These are phyloP conservation scores for Zaprionus tsacasi DNA, from an alignment of 1,140 invertebrate species.

Conservation along the genomic window DNA sequence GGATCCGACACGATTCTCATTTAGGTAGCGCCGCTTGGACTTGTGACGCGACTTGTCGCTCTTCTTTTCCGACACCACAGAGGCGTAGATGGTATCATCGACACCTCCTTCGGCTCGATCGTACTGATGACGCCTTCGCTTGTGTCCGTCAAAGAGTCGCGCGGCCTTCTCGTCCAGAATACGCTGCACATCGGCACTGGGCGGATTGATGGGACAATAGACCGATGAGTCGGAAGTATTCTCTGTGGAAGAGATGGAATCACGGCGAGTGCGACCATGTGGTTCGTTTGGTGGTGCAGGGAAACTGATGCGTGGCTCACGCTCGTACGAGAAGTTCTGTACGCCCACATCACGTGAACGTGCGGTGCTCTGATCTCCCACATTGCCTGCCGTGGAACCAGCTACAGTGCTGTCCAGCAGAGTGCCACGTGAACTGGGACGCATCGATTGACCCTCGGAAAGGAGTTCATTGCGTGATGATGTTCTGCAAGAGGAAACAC, in stretches of 20 bases:
- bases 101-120: conserved; percentile 70
- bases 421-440: conserved; percentile 67
- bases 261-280: conserved; percentile 48
- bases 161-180: conserved; percentile 80
- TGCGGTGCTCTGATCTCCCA: conserved; percentile 50
- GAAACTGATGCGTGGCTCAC: conserved; percentile 72
- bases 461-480: conserved; percentile 76
- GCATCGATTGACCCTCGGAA: conserved; percentile 70
- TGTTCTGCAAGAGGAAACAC: conserved; percentile 40
- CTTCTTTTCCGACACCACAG: conserved; percentile 78
- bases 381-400: conserved; percentile 21
- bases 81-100: conserved; percentile 76
- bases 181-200: conserved; percentile 74
- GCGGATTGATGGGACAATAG: conserved; percentile 81
- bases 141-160: conserved; percentile 70
- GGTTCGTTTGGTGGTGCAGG: conserved; percentile 55
- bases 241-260: conserved; percentile 75
- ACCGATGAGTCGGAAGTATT: conserved; percentile 84
- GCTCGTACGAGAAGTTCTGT: conserved; percentile 73
- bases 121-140: conserved; percentile 70
- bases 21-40: conserved; percentile 73
- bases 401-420: conserved; percentile 41
- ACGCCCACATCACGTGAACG: conserved; percentile 67
- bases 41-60: conserved; percentile 70
- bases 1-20: conserved; percentile 81